phyloP scores from a whole-genome alignment of 2,888 invertebrate genomes.

The Adineta ricciae region DNA sequence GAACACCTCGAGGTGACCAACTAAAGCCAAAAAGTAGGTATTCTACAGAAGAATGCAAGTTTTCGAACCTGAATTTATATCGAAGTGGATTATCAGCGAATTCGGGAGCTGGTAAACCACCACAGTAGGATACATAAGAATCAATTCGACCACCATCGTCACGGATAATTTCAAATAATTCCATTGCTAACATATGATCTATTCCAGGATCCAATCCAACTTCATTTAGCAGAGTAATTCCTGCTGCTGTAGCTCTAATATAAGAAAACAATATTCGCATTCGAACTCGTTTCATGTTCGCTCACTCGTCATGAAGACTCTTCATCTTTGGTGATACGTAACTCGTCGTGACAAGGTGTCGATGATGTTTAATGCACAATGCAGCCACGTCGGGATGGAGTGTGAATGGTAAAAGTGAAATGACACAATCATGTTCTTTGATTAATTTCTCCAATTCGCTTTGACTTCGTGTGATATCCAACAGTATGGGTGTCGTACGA shows the following conservation, averaged over 20 bases:
- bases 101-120: constrained; percentile 91
- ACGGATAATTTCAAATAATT: constrained; percentile 82
- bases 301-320: constrained; percentile 61
- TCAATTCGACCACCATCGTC: constrained; percentile 66
- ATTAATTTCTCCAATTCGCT: constrained; percentile 65
- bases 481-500: constrained; percentile 63
- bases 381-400: constrained; percentile 74
- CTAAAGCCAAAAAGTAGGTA: constrained; percentile 43
- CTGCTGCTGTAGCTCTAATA: constrained; percentile 68
- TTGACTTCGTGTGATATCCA: constrained; percentile 67
- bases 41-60: neutral
- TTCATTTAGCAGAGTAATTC: constrained; percentile 86
- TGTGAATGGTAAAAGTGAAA: constrained; percentile 77
- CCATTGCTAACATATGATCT: constrained; percentile 87
- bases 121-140: constrained; percentile 91
- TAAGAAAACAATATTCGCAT: neutral
- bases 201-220: constrained; percentile 97
- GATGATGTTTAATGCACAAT: constrained; percentile 71
- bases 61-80: constrained; percentile 49
- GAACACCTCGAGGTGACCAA: constrained; percentile 87
- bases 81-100: constrained; percentile 66
- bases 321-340: constrained; percentile 77
- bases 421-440: constrained; percentile 55
- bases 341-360: constrained; percentile 90
- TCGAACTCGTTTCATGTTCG: constrained; percentile 13